Percentiles rank a stretch among this genome's conserved stretches.
phyloP scores from a whole-genome alignment of 2,888 invertebrate species.

The Dioctria rufipes region DNA sequence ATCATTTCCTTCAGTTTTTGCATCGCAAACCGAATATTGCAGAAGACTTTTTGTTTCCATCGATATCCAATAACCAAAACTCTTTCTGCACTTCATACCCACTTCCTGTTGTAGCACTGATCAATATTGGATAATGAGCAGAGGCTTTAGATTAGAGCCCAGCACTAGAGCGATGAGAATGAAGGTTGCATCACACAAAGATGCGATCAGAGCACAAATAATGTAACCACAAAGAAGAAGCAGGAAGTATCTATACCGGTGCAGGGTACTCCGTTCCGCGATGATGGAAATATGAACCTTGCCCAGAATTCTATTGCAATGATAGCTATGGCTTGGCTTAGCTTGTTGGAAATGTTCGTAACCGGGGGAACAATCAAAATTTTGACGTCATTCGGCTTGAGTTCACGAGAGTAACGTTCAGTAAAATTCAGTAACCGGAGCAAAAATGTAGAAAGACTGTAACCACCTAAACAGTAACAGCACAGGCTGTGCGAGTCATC shows the following conservation, averaged over 20 bases:
- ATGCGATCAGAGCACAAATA: constrained; percentile 16
- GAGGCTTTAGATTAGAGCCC: background rate
- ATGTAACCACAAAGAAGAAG: constrained; percentile 5
- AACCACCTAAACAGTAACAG: constrained; percentile 7
- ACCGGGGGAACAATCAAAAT: constrained; percentile 3
- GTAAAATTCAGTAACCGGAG: constrained; percentile 13
- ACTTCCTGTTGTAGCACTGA: constrained; percentile 29
- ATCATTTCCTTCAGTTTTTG: no score
- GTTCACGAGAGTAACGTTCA: constrained; percentile 17
- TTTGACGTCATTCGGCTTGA: constrained; percentile 17
- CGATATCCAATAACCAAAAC: constrained; percentile 4
- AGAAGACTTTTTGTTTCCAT: no score
- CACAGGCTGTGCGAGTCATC: background rate
- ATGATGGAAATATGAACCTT: constrained; percentile 12
- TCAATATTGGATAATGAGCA: constrained; percentile 25
- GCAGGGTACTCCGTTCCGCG: background rate
- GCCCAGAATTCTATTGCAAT: constrained; percentile 7
- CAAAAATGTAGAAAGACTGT: constrained; percentile 12
- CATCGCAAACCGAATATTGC: no score
- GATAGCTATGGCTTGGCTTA: background rate
- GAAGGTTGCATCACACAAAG: constrained; percentile 26
- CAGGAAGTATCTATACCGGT: constrained; percentile 19
- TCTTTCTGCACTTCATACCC: constrained; percentile 18
- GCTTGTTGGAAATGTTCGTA: background rate
- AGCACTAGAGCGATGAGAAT: constrained; percentile 9